Conservation (phyloP, 2,113 vertebrate species). For the Entosphenus tridentatus region DNA sequence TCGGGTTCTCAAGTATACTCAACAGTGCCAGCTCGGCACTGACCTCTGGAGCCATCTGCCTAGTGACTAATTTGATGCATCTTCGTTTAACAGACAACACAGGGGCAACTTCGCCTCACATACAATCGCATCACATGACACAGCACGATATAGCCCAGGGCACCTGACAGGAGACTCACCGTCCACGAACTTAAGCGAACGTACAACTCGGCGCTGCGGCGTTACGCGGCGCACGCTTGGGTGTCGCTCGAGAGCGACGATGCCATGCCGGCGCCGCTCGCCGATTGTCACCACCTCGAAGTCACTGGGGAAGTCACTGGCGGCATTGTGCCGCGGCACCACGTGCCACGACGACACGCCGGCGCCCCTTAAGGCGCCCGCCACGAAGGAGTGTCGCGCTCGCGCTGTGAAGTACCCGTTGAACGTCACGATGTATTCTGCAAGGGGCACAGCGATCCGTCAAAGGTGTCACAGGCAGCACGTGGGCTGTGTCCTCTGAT, state of each 20-base stretch:
- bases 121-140: too few relatives aligned
- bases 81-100: too few relatives aligned
- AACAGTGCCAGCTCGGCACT: too few relatives aligned
- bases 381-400: constrained; percentile 76
- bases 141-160: not conserved
- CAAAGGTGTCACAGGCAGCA: too few relatives aligned
- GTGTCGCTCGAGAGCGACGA: constrained; percentile 59
- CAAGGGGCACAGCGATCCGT: constrained; percentile 10
- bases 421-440: constrained; percentile 88
- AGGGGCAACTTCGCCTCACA: too few relatives aligned
- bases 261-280: constrained; percentile 37
- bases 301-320: constrained; percentile 84
- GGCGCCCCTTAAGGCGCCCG: constrained; percentile 47
- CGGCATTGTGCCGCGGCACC: constrained; percentile 70
- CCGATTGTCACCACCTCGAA: constrained; percentile 77
- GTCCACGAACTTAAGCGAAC: constrained; percentile 49
- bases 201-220: constrained; percentile 70
- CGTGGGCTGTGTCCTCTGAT: too few relatives aligned
- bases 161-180: constrained; percentile 31
- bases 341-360: constrained; percentile 61
- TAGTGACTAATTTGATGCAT: too few relatives aligned
- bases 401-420: constrained; percentile 72
- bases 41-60: too few relatives aligned
- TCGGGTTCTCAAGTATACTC: too few relatives aligned
- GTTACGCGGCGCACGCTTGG: constrained; percentile 91